A percentile compares a stretch with the other conserved stretches of the same genome.
These are phyloP conservation scores for Rhagoletis zephyria DNA, from an alignment of 1,140 invertebrate species.

Conservation along the genomic window DNA sequence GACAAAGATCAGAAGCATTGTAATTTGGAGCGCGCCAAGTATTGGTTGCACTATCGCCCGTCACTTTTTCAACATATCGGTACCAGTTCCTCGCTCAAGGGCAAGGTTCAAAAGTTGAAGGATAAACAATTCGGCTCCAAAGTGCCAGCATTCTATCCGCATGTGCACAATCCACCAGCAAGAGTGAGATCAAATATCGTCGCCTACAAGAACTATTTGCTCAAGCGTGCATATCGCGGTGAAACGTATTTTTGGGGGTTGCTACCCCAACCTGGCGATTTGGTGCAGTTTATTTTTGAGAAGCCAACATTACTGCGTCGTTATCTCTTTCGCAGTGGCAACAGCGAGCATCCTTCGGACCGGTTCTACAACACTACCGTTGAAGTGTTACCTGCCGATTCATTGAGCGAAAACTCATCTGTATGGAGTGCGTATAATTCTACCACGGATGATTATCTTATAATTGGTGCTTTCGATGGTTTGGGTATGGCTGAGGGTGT, in stretches of 20 bases:
- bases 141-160: constrained; percentile 85
- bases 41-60: constrained; percentile 91
- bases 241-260: constrained; percentile 94
- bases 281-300: constrained; percentile 86
- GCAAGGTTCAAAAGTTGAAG: constrained; percentile 97
- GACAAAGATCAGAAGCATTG: constrained; percentile 93
- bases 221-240: constrained; percentile 89
- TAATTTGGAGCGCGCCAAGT: constrained; percentile 82
- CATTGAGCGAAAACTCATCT: constrained; percentile 68
- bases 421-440: constrained; percentile 75
- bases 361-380: constrained; percentile 91
- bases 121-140: constrained; percentile 92
- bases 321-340: constrained; percentile 91
- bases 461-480: constrained; percentile 84
- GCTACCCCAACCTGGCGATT: constrained; percentile 87
- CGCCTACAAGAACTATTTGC: constrained; percentile 86
- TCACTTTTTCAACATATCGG: constrained; percentile 97
- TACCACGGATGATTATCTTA: constrained; percentile 81
- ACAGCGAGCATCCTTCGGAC: constrained; percentile 92
- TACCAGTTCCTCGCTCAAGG: constrained; percentile 93
- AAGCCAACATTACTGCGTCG: constrained; percentile 83
- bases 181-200: constrained; percentile 84
- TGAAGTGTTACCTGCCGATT: constrained; percentile 82
- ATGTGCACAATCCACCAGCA: constrained; percentile 87
- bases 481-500: constrained; percentile 85